These are phyloP conservation scores for Aptenodytes forsteri DNA, from an alignment of 2,113 vertebrate genomes.

Conservation along the genomic window DNA sequence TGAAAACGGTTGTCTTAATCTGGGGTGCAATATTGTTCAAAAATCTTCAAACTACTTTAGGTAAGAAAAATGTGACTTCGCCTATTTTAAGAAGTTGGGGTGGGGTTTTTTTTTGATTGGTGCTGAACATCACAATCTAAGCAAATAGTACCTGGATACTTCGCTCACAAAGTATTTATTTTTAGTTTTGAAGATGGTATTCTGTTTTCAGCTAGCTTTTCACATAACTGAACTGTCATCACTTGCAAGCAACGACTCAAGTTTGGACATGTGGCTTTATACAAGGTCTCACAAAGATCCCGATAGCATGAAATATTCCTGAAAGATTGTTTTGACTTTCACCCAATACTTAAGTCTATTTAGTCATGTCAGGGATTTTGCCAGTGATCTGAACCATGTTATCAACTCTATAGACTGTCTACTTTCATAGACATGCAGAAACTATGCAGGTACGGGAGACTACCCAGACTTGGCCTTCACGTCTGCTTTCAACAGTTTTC, in stretches of 20 bases:
- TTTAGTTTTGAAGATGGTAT: not conserved
- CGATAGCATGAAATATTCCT: not conserved
- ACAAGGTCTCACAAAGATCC: not conserved
- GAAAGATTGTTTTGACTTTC: slow-evolving; percentile 30
- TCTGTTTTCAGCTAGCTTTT: slow-evolving; percentile 18
- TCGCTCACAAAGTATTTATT: not conserved
- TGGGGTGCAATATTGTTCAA: not conserved
- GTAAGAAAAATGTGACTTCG: not conserved
- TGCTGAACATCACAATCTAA: not conserved
- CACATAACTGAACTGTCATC: not conserved
- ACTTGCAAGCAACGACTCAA: not conserved
- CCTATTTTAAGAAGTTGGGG: not conserved
- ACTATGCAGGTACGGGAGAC: not conserved
- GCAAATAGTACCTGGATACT: not conserved
- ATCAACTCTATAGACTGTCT: not conserved
- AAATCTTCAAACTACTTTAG: not conserved
- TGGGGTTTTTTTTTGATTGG: not conserved
- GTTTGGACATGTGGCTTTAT: slow-evolving; percentile 5
- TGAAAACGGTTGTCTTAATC: not conserved
- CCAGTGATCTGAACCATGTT: not conserved
- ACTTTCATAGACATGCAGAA: not conserved
- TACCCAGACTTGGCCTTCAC: not conserved
- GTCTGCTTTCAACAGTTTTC: slow-evolving; percentile 7
- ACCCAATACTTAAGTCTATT: not conserved
- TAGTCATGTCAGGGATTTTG: not conserved